Evolutionary conservation across 2,797 vertebrate species (phyloP).

Genomic region (Oceanodroma leucorhoa): DNA sequence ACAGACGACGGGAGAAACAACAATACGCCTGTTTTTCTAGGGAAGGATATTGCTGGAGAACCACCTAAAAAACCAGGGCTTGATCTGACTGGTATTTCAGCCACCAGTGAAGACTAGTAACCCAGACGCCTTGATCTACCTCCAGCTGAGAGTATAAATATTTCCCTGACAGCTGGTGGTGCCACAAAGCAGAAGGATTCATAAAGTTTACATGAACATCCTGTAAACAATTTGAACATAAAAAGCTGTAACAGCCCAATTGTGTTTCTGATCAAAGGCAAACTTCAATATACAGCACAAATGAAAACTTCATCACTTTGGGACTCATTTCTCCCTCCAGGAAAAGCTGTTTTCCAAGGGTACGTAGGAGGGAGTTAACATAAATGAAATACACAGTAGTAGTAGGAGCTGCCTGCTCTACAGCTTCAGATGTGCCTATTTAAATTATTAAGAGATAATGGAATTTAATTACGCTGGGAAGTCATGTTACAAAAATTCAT

Average conservation of each 20-base stretch:
- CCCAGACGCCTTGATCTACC: slow-evolving; percentile 50
- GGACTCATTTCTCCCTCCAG: slow-evolving; percentile 50
- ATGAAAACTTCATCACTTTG: slow-evolving; percentile 47
- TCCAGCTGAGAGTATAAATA: slow-evolving; percentile 67
- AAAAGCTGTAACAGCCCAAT: slow-evolving; percentile 69
- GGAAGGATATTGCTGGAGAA: neutral
- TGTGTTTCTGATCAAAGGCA: slow-evolving; percentile 72
- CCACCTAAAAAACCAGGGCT: neutral
- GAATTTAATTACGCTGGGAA: slow-evolving; percentile 37
- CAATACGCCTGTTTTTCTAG: neutral
- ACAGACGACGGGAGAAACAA: neutral
- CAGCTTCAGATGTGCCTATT: slow-evolving; percentile 32
- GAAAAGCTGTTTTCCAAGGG: slow-evolving; percentile 53
- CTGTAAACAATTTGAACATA: slow-evolving; percentile 77
- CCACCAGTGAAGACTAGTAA: neutral
- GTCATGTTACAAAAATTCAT: neutral
- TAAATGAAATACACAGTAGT: slow-evolving; percentile 6
- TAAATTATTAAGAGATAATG: slow-evolving; percentile 57
- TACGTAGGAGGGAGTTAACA: slow-evolving; percentile 52
- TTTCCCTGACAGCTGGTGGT: slow-evolving; percentile 75
- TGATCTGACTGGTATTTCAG: slow-evolving; percentile 12
- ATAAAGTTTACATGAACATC: slow-evolving; percentile 77
- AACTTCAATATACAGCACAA: slow-evolving; percentile 53
- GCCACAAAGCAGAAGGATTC: slow-evolving; percentile 75
- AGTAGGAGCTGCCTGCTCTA: slow-evolving; percentile 40